Evolutionary conservation across 2,113 vertebrate species (phyloP).

Genomic region (Passer domesticus): DNA sequence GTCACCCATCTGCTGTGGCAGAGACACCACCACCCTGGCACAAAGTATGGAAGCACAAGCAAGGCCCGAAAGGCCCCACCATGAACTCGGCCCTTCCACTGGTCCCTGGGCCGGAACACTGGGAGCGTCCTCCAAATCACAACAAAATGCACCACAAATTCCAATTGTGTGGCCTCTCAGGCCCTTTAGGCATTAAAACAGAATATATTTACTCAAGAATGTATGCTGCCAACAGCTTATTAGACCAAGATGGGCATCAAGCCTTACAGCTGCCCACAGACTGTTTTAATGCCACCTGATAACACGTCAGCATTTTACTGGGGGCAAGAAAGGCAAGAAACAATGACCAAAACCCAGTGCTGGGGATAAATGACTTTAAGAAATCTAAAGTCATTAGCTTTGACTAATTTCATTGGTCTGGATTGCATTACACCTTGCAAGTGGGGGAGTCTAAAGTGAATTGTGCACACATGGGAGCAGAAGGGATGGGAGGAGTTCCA

Average conservation of each 20-base stretch:
- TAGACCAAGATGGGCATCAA: background rate
- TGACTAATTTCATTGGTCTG: background rate
- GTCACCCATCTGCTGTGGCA: slow-evolving; percentile 1
- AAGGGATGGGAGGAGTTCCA: background rate
- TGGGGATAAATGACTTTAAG: too few species aligned
- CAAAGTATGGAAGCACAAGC: background rate
- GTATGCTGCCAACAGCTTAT: rapidly evolving
- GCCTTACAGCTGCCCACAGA: background rate
- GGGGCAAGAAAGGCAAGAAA: background rate
- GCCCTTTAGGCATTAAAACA: background rate
- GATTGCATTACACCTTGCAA: rapidly evolving
- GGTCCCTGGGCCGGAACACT: rapidly evolving
- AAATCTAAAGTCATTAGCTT: too few species aligned
- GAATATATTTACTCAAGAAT: background rate
- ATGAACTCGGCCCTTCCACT: background rate
- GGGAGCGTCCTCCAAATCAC: rapidly evolving
- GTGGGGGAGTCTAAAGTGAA: background rate
- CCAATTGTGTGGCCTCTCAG: background rate
- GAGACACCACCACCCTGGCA: background rate
- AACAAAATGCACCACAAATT: background rate
- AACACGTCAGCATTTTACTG: rapidly evolving
- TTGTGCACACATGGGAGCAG: rapidly evolving
- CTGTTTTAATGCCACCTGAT: background rate
- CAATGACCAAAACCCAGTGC: background rate
- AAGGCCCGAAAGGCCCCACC: background rate